Conservation (phyloP, 1,140 invertebrate genomes). For the Ctenoplectra terminalis region DNA sequence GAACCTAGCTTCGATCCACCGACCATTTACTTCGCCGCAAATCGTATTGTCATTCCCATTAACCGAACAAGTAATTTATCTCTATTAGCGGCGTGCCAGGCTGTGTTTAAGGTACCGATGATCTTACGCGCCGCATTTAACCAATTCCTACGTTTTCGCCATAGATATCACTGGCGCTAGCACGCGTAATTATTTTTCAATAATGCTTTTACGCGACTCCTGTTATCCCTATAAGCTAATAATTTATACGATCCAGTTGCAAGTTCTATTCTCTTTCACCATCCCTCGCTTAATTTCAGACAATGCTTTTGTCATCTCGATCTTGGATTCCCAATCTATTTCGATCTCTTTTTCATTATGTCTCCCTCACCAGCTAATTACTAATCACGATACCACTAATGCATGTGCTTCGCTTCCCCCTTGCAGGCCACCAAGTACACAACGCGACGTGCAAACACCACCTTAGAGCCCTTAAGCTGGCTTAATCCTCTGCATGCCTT, state of each 20-base stretch:
- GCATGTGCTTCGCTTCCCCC: background rate
- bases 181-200: background rate
- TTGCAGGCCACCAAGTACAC: background rate
- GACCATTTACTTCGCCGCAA: conserved; percentile 9
- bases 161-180: background rate
- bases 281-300: background rate
- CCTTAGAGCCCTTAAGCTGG: conserved; percentile 31
- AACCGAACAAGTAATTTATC: background rate
- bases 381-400: background rate
- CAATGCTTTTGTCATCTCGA: no score
- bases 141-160: background rate
- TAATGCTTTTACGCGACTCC: background rate
- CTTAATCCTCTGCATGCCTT: conserved; percentile 36
- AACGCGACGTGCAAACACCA: conserved; percentile 37
- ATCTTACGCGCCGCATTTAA: background rate
- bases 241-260: background rate
- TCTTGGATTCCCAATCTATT: background rate
- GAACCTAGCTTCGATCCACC: background rate
- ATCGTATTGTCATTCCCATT: conserved; percentile 9
- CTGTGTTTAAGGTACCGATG: background rate
- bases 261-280: no score
- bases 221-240: background rate
- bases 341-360: background rate
- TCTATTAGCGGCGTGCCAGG: background rate
- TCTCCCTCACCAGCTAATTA: background rate